Percentiles rank a stretch among this genome's conserved stretches.
Evolutionary conservation across 1,140 invertebrate genomes (phyloP).

Genomic region (Vanessa tameamea): DNA sequence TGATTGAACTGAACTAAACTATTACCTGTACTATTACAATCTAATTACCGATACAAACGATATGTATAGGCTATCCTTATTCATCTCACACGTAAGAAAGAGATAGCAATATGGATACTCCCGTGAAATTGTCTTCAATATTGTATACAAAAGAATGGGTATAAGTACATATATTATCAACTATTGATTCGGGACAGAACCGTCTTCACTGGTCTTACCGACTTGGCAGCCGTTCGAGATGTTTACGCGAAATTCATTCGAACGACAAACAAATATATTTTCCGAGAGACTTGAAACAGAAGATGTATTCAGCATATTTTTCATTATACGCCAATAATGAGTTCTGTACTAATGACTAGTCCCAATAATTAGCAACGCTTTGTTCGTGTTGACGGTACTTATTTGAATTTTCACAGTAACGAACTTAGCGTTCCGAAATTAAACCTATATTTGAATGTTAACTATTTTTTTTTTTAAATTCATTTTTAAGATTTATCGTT

Average conservation of each 20-base stretch:
- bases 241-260: neutral
- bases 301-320: slow-evolving; percentile 27
- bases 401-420: neutral
- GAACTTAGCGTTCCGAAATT: slow-evolving; percentile 12
- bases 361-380: slow-evolving; percentile 23
- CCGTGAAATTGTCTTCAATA: no score
- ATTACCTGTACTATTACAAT: no score
- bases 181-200: no score
- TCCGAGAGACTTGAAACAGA: slow-evolving; percentile 11
- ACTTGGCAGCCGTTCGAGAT: neutral
- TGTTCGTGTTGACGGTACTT: slow-evolving; percentile 15
- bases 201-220: neutral
- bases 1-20: no score
- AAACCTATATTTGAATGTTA: neutral
- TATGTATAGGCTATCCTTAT: no score
- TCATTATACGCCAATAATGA: slow-evolving; percentile 24
- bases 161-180: no score
- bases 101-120: no score
- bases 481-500: no score
- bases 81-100: no score
- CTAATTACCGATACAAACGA: no score
- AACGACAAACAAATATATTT: slow-evolving; percentile 20
- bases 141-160: no score
- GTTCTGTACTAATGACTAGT: slow-evolving; percentile 20
- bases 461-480: neutral